Base-by-base conservation (phyloP, 2,888 invertebrate genomes). In the Agrotis segetum region DNA sequence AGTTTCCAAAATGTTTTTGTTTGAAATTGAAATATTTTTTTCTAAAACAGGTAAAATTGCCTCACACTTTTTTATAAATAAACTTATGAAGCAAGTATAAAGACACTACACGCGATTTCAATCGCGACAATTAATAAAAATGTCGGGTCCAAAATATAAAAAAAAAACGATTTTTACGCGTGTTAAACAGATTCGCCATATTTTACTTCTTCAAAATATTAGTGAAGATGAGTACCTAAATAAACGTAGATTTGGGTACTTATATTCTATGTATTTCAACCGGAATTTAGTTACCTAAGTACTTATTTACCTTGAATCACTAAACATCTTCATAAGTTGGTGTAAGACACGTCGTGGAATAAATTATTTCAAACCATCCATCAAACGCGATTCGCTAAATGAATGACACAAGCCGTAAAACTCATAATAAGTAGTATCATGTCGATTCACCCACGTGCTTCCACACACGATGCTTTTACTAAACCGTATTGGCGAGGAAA, bases 361-460 rank as follows among this genome's bases (percentile, higher is more conserved):
- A 90, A 90, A 91, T 91, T 85, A 90, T 88, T 88, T 83, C 81
- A 83, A 90, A 87, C 86, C 87, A 88, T 91, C 89, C 82, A 92
- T 92, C 92, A 92, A 88, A 85, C 88, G 87, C 88, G 88, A 89
- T 92, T 93, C 89, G 94, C 94, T 92, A 93, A 94, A 95, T 94
- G 94, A 94, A 94, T 93, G 93, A 92, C 92, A 91, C 88, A 84
- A 82, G 88, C 90, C 88, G 88, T 95, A 94, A 40, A 95, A 95
- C 85, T 90, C 81, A 92, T 93, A 92, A 93, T 90, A 40, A 40
- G 40, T 40, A 87, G 90, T 86, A 87, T 81, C 85, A 84, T 86
- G 87, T 88, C 87, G 85, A 90, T 91, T 92, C 94, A 92, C 93
- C 94, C 94, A 95, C 95, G 94, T 94, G 94, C 88, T 83, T 74